phyloP scores from a whole-genome alignment of 2,888 invertebrate species.

The Hypercompe scribonia region DNA sequence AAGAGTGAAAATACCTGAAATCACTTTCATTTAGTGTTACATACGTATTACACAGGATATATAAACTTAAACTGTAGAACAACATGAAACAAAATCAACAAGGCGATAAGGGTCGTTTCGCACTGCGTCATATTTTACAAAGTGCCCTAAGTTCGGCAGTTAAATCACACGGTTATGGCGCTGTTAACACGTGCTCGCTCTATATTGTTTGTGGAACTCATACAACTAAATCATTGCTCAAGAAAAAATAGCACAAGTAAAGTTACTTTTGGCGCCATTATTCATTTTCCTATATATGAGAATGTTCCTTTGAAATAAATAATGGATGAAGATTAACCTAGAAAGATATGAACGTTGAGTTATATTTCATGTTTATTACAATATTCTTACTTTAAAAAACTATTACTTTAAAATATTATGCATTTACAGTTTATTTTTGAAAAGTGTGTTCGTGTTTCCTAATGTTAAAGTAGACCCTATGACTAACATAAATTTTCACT shows the following conservation, averaged over 20 bases:
- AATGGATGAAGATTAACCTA: neutral
- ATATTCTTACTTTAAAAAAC: no score
- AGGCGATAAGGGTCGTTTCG: slow-evolving; percentile 76
- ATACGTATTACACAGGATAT: neutral
- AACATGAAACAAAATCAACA: slow-evolving; percentile 69
- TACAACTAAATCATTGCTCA: slow-evolving; percentile 71
- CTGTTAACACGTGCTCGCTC: slow-evolving; percentile 84
- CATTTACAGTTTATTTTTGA: no score
- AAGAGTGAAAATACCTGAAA: neutral
- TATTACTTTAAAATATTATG: no score
- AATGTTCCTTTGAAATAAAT: slow-evolving; percentile 6
- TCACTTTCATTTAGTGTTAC: neutral
- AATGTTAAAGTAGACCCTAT: no score
- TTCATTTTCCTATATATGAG: slow-evolving; percentile 25
- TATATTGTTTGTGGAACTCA: slow-evolving; percentile 73
- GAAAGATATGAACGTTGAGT: neutral
- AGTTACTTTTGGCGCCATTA: slow-evolving; percentile 30
- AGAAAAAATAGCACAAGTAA: slow-evolving; percentile 62
- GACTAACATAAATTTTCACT: no score
- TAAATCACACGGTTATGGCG: slow-evolving; percentile 81
- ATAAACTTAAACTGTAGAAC: slow-evolving; percentile 21
- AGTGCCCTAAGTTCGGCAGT: slow-evolving; percentile 85
- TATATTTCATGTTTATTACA: no score
- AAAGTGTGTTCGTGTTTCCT: no score
- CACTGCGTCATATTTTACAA: slow-evolving; percentile 84